These are phyloP conservation scores for Phaethon lepturus DNA, from an alignment of 2,113 vertebrate genomes.

Conservation along the genomic window DNA sequence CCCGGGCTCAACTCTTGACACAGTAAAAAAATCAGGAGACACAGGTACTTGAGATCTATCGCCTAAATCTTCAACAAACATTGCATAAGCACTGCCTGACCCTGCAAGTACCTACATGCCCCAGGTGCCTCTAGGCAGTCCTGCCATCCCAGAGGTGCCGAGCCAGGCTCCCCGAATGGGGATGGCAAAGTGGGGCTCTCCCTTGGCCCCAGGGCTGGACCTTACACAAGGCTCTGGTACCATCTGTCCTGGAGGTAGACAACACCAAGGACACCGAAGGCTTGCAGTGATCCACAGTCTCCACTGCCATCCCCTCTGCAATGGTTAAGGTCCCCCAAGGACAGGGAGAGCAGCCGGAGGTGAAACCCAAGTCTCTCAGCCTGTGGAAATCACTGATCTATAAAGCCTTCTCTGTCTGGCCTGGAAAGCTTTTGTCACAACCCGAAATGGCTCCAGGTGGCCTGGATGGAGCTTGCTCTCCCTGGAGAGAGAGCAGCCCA, in stretches of 20 bases:
- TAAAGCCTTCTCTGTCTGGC: not conserved
- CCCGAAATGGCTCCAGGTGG: not conserved
- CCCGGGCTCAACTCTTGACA: not conserved
- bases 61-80: not conserved
- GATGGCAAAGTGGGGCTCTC: not conserved
- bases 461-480: not conserved
- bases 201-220: not conserved
- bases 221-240: not conserved
- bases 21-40: not conserved
- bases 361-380: not conserved
- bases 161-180: rapidly evolving
- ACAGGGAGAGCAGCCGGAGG: not conserved
- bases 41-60: not conserved
- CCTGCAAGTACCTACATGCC: not conserved
- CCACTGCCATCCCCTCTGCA: not conserved
- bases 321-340: not conserved
- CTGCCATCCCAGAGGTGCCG: not conserved
- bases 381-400: not conserved
- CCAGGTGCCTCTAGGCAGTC: not conserved
- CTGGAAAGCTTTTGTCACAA: not conserved
- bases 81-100: not conserved
- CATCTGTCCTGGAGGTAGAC: not conserved
- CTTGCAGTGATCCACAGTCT: not conserved
- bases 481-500: not conserved
- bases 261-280: not conserved